Conservation (phyloP, 2,888 invertebrate species). For the Dryococelus australis region DNA sequence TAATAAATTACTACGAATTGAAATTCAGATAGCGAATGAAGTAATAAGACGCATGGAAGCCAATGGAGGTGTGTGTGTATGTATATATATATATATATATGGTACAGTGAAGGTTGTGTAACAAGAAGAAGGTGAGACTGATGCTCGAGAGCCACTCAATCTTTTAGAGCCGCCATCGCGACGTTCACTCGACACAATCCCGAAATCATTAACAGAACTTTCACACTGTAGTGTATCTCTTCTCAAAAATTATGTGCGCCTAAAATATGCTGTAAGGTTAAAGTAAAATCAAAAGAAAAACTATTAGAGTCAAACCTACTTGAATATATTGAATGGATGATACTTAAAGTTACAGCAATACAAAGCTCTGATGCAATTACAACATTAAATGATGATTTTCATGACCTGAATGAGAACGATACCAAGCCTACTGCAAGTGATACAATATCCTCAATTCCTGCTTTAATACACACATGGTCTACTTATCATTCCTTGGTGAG, state of each 20-base stretch:
- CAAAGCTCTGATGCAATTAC: neutral
- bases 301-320: no score
- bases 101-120: neutral
- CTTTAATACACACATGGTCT: no score
- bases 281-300: no score
- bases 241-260: neutral
- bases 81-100: no score
- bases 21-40: neutral
- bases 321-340: neutral
- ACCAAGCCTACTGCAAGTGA: neutral
- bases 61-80: neutral
- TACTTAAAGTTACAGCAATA: neutral
- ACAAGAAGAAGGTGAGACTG: neutral
- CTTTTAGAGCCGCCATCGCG: neutral
- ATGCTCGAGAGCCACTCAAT: neutral
- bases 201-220: neutral
- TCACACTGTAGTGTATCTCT: neutral
- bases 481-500: slow-evolving; percentile 27
- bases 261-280: neutral
- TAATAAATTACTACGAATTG: neutral
- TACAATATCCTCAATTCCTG: no score
- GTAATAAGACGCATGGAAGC: neutral
- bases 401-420: neutral
- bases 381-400: neutral
- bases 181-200: neutral